Evolutionary conservation across 2,888 invertebrate species (phyloP).

Genomic region (Caenorhabditis wallacei): DNA sequence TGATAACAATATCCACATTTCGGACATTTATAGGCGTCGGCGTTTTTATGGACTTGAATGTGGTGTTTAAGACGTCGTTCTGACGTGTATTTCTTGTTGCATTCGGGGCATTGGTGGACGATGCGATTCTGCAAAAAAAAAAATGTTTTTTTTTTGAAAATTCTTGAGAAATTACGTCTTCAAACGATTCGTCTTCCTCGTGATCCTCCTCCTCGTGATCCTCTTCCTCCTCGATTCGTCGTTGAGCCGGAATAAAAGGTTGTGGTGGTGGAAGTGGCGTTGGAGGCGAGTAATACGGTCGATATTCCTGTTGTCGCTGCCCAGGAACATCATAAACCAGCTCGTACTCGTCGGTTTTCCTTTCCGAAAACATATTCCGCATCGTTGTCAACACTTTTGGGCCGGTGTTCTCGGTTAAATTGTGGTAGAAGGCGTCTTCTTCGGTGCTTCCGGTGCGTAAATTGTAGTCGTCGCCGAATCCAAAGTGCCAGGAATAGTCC

Average conservation of each 20-base stretch:
- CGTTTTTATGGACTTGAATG: constrained; percentile 45
- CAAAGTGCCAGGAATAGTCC: constrained; percentile 26
- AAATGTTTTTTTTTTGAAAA: background rate
- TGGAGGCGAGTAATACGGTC: background rate
- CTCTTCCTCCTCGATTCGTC: constrained; percentile 24
- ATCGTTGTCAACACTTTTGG: constrained; percentile 48
- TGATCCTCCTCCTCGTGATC: constrained; percentile 41
- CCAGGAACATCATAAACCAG: constrained; percentile 22
- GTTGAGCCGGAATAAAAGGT: background rate
- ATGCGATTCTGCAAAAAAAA: constrained; percentile 13
- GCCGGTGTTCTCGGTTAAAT: background rate
- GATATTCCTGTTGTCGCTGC: background rate
- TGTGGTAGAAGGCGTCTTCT: background rate
- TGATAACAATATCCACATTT: constrained; percentile 62
- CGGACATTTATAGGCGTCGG: constrained; percentile 55
- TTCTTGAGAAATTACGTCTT: constrained; percentile 4
- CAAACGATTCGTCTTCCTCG: background rate
- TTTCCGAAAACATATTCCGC: constrained; percentile 44
- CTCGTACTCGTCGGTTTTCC: constrained; percentile 39
- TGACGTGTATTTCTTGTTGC: constrained; percentile 52
- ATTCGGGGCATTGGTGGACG: constrained; percentile 41
- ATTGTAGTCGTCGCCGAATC: constrained; percentile 39
- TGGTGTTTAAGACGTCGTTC: constrained; percentile 57
- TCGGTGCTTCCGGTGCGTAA: constrained; percentile 7
- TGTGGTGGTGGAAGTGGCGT: background rate